Conservation (phyloP, 2,113 vertebrate species). For the Triplophysa siluroides region DNA sequence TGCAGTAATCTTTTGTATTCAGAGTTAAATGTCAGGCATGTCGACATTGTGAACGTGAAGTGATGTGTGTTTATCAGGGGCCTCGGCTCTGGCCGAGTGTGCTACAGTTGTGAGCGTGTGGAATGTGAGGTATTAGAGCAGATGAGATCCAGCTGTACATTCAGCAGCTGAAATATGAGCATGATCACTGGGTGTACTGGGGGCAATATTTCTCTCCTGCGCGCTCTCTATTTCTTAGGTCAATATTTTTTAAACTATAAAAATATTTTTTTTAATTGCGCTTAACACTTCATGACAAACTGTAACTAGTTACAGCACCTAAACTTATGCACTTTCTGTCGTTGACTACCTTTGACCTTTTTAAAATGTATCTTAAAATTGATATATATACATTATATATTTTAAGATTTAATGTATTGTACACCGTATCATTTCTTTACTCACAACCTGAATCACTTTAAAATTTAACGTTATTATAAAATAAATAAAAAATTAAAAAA, state of each 20-base stretch:
- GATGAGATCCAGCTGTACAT: constrained; percentile 5
- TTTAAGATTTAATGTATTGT: too few relatives aligned
- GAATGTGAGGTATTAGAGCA: constrained; percentile 25
- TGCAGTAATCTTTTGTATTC: background rate
- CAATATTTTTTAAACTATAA: too few relatives aligned
- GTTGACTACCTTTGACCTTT: too few relatives aligned
- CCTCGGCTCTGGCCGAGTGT: background rate
- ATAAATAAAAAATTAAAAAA: too few relatives aligned
- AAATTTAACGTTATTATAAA: too few relatives aligned
- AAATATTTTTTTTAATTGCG: too few relatives aligned
- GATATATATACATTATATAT: too few relatives aligned
- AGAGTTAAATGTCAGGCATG: background rate
- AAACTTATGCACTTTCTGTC: background rate
- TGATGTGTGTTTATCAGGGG: background rate
- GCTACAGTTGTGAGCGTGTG: constrained; percentile 11
- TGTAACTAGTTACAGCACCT: background rate
- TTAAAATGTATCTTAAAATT: too few relatives aligned
- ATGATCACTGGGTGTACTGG: constrained; percentile 13
- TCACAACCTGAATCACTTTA: too few relatives aligned
- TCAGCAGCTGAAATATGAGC: constrained; percentile 14
- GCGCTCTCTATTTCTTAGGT: background rate
- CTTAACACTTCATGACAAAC: background rate
- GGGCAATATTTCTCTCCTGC: background rate
- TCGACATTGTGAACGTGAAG: background rate
- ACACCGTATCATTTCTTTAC: too few relatives aligned